Evolutionary conservation across 2,113 vertebrate species (phyloP).

Genomic region (Erythrolamprus reginae): DNA sequence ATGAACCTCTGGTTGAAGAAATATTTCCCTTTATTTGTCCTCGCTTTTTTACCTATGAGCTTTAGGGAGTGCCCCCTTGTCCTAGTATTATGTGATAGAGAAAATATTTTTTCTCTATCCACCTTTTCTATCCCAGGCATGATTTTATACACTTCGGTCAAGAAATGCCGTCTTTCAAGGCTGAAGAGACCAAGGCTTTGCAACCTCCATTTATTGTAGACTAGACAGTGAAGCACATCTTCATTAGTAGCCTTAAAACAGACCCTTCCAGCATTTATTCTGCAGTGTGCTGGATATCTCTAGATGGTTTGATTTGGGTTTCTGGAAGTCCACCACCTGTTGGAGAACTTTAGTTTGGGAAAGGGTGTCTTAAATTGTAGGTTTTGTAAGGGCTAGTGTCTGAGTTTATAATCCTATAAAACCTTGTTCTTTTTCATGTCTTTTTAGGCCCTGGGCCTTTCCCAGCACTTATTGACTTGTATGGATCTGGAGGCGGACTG

Average conservation of each 20-base stretch:
- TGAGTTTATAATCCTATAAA: background rate
- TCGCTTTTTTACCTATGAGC: no score
- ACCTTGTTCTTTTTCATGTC: background rate
- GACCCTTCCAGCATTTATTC: no score
- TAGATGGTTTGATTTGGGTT: background rate
- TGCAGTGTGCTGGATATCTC: background rate
- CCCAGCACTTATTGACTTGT: constrained; percentile 78
- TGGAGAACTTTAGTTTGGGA: no score
- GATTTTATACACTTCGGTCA: no score
- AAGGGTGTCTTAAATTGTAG: background rate
- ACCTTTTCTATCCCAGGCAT: no score
- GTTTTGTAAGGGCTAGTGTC: background rate
- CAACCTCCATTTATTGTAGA: background rate
- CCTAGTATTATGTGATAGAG: no score
- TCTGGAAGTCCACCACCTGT: no score
- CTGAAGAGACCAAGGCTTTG: no score
- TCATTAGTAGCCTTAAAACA: background rate
- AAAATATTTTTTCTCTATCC: no score
- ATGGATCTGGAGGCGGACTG: constrained; percentile 74
- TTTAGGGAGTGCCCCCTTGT: no score
- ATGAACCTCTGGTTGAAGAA: no score
- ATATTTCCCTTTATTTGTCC: no score
- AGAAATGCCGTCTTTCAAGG: background rate
- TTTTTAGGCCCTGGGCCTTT: constrained; percentile 75
- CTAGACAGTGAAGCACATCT: background rate